Evolutionary conservation across 2,888 invertebrate species (phyloP).

Genomic region (Gordius sp.): DNA sequence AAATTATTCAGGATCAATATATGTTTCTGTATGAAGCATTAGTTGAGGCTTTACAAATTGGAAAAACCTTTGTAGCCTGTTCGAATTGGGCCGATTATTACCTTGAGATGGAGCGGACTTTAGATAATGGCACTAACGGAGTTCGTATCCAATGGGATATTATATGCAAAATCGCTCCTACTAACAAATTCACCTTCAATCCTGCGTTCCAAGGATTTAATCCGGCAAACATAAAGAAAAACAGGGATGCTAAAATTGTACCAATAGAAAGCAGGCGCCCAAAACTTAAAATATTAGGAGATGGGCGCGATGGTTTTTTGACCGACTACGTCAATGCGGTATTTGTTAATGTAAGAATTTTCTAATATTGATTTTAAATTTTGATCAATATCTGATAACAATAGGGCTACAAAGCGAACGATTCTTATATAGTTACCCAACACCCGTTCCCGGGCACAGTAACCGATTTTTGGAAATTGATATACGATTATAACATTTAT

Average conservation of each 20-base stretch:
- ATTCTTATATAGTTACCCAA: slow-evolving; percentile 1
- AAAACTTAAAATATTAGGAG: slow-evolving; percentile 26
- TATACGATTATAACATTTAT: slow-evolving; percentile 1
- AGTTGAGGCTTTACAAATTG: slow-evolving; percentile 1
- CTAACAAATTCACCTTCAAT: slow-evolving; percentile 7
- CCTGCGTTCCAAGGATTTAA: neutral
- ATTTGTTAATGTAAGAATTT: neutral
- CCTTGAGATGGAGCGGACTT: neutral
- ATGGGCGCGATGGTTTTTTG: slow-evolving; percentile 46
- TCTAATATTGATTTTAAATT: neutral
- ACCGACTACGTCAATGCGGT: slow-evolving; percentile 83
- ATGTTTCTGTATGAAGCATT: slow-evolving; percentile 1
- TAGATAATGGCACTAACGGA: neutral
- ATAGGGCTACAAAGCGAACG: neutral
- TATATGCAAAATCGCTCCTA: slow-evolving; percentile 2
- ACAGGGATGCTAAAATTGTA: neutral
- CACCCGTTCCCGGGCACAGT: neutral
- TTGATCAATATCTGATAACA: neutral
- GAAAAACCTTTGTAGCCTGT: slow-evolving; percentile 8
- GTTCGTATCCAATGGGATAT: slow-evolving; percentile 6
- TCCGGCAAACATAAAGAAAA: slow-evolving; percentile 2
- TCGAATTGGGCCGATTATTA: slow-evolving; percentile 15
- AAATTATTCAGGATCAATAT: slow-evolving; percentile 10
- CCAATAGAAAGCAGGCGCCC: neutral
- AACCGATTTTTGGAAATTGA: slow-evolving; percentile 2